Evolutionary conservation across 2,113 vertebrate species (phyloP).

Genomic region (Oreochromis tanganicae): DNA sequence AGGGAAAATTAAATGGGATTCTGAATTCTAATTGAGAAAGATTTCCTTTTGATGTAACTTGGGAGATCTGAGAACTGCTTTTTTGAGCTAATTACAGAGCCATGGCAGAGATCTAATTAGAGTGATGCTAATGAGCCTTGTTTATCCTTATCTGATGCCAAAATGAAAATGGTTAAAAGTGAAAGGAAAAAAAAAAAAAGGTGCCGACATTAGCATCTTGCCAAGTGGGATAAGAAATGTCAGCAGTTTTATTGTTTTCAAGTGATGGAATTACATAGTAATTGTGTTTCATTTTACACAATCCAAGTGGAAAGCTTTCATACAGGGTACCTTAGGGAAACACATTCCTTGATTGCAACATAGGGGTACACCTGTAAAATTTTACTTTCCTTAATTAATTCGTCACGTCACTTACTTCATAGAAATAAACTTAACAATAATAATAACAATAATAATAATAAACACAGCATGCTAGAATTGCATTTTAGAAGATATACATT

Average conservation of each 20-base stretch:
- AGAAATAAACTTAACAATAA: background rate
- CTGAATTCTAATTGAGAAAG: constrained; percentile 61
- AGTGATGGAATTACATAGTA: background rate
- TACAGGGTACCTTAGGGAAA: background rate
- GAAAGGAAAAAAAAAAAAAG: constrained; percentile 25
- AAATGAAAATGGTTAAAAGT: constrained; percentile 53
- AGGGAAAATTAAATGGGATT: constrained; percentile 44
- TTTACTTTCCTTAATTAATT: background rate
- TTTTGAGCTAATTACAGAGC: constrained; percentile 67
- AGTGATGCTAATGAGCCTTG: constrained; percentile 70
- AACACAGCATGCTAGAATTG: background rate
- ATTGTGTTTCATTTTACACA: background rate
- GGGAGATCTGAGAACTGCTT: constrained; percentile 57
- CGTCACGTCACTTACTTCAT: background rate
- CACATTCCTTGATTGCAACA: background rate
- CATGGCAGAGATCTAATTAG: constrained; percentile 66
- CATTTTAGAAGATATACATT: background rate
- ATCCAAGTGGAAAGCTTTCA: background rate
- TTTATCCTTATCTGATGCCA: constrained; percentile 66
- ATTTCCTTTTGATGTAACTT: constrained; percentile 72
- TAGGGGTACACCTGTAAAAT: background rate
- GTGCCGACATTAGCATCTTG: constrained; percentile 15
- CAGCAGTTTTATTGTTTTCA: constrained; percentile 12
- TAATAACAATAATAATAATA: background rate
- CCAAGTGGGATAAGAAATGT: constrained; percentile 4